Evolutionary conservation across 2,797 vertebrate species (phyloP), one percentile per base, ranked within the genome.

Genomic region (Coranthus polyacanthus): DNA sequence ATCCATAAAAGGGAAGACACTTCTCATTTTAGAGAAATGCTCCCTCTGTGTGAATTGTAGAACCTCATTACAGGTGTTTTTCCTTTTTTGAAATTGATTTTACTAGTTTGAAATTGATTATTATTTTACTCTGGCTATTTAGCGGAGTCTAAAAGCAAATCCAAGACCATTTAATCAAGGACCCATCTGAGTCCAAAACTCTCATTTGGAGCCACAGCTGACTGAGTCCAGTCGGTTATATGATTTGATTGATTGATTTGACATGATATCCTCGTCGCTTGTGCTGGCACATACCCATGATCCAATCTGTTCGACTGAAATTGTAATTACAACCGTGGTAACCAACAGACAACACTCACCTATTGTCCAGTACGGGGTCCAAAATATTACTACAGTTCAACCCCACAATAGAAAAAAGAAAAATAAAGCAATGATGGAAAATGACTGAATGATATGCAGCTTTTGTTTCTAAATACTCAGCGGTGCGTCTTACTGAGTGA

Each of bases 211-310:
- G 15, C 12, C 12, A 42, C 32, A 45, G 46, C 2, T 20, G 8
- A 49, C 18, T 7, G 8, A 67, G 17, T 20, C 11, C 15, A 26
- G n/a, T 46, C 8, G 29, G 7, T 32, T 32, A 32, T 9, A 8
- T 32, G 29, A 3, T 66, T 56, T 63, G 20, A 75, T 63, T 41
- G 56, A 63, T 32, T 32, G 29, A 32, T 9, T 32, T 42, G 17
- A 52, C 47, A 46, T 57, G 32, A 59, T 36, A 51, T 44, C 46
- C 24, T 43, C 29, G 44, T 67, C 12, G 22, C 66, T 66, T 67
- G 39, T 54, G 42, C 20, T 61, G 41, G 44, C 34, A 51, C 54
- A 54, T 20, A 29, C 17, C 13, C 34, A 22, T 39, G 50, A 34
- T 63, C 39, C 26, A 39, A 26, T 53, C 13, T 12, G 12, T 75